A percentile compares a stretch with the other conserved stretches of the same genome.
Conservation (phyloP, 2,113 vertebrate species). For the Bettongia penicillata region DNA sequence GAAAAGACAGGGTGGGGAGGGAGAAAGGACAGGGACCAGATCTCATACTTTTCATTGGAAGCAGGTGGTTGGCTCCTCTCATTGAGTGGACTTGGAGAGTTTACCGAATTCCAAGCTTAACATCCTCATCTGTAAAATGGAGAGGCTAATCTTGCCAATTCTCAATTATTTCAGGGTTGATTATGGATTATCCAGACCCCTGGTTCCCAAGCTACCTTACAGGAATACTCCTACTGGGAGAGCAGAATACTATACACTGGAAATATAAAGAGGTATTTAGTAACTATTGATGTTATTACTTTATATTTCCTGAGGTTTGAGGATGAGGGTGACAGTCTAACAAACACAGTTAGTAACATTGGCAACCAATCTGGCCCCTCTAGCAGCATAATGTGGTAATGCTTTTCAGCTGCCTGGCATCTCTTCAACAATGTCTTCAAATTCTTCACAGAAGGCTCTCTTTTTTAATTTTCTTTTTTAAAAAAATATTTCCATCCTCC, state of each 20-base stretch:
- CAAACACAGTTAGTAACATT: not conserved
- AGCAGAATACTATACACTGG: not conserved
- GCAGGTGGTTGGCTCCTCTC: not conserved
- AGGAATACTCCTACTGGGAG: not conserved
- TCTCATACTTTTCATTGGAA: not conserved
- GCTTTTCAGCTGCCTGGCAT: not conserved
- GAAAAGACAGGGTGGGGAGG: not conserved
- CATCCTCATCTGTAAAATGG: not conserved
- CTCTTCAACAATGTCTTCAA: not conserved
- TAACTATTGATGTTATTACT: not conserved
- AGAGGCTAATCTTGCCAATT: not conserved
- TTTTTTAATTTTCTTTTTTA: constrained; percentile 2
- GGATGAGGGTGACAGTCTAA: not conserved
- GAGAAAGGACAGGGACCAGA: not conserved
- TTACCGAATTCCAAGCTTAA: not conserved
- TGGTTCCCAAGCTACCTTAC: not conserved
- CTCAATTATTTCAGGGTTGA: not conserved
- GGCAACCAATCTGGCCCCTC: not conserved
- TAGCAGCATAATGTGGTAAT: fast-evolving
- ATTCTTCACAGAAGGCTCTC: not conserved
- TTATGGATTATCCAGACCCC: not conserved
- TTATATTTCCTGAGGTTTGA: not conserved
- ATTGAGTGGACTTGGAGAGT: not conserved
- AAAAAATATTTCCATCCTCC: not conserved
- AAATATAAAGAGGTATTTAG: fast-evolving